A percentile compares a stretch with the other conserved stretches of the same genome.
Conservation (phyloP, 1,140 invertebrate species). For the Drosophila auraria region DNA sequence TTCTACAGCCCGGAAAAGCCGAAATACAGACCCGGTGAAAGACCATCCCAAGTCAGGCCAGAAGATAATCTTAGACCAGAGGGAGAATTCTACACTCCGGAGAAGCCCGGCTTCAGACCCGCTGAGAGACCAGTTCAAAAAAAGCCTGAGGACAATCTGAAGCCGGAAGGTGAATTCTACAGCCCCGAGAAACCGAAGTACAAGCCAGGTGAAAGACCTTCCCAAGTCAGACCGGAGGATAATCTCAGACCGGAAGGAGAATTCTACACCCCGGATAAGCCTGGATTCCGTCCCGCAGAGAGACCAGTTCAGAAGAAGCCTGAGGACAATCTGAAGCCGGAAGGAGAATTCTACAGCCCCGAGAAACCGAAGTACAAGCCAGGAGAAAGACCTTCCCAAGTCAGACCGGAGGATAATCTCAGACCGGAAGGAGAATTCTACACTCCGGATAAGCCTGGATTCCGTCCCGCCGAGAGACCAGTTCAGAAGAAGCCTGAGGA, state of each 20-base stretch:
- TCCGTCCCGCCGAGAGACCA: slow-evolving; percentile 76
- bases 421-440: slow-evolving; percentile 86
- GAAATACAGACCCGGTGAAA: slow-evolving; percentile 36
- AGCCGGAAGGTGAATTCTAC: slow-evolving; percentile 34
- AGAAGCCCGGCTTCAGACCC: slow-evolving; percentile 84
- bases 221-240: slow-evolving; percentile 85
- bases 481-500: slow-evolving; percentile 86
- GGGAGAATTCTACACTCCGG: slow-evolving; percentile 87
- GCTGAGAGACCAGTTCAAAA: slow-evolving; percentile 84
- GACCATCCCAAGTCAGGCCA: no score
- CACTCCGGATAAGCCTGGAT: slow-evolving; percentile 78
- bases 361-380: slow-evolving; percentile 48
- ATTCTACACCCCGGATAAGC: slow-evolving; percentile 34
- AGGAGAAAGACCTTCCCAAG: slow-evolving; percentile 86
- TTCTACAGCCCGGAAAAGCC: slow-evolving; percentile 74
- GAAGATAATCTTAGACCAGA: slow-evolving; percentile 86
- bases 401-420: slow-evolving; percentile 88
- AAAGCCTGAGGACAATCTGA: slow-evolving; percentile 84
- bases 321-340: slow-evolving; percentile 84
- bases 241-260: slow-evolving; percentile 85
- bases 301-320: slow-evolving; percentile 86
- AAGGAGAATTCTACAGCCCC: slow-evolving; percentile 87
- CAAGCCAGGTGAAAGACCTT: slow-evolving; percentile 71
- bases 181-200: slow-evolving; percentile 75
- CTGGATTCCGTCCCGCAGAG: slow-evolving; percentile 85